A percentile compares a stretch with the other conserved stretches of the same genome.
Conservation (phyloP, 2,888 invertebrate species). For the Gymnosoma rotundatum region DNA sequence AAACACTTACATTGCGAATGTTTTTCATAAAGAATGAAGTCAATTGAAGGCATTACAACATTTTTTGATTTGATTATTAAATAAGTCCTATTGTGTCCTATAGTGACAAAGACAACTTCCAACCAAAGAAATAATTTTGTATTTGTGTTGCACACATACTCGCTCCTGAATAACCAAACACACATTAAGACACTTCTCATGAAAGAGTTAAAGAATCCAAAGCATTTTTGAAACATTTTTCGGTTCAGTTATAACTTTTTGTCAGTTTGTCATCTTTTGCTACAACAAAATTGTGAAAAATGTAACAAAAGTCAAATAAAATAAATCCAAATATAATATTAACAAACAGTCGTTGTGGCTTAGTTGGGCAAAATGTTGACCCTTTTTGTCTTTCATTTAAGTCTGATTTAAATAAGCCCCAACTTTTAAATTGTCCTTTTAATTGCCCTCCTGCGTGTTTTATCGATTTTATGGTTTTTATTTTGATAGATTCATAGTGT, state of each 20-base stretch:
- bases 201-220: not conserved
- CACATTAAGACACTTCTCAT: slow-evolving; percentile 8
- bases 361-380: too few species aligned
- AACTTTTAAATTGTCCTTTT: not conserved
- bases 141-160: not conserved
- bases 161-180: not conserved
- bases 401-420: not conserved
- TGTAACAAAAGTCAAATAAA: too few species aligned
- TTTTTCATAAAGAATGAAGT: slow-evolving; percentile 34
- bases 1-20: slow-evolving; percentile 26
- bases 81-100: slow-evolving; percentile 30
- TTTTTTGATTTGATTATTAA: slow-evolving; percentile 13
- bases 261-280: not conserved
- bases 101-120: slow-evolving; percentile 22
- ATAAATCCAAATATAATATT: too few species aligned
- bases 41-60: slow-evolving; percentile 17
- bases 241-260: slow-evolving; percentile 38
- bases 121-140: not conserved
- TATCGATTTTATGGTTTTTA: not conserved
- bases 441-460: not conserved
- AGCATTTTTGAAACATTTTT: slow-evolving; percentile 31
- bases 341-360: too few species aligned
- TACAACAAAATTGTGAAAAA: too few species aligned
- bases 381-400: too few species aligned
- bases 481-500: slow-evolving; percentile 7